A percentile compares a stretch with the other conserved stretches of the same genome.
Evolutionary conservation across 2,113 vertebrate genomes (phyloP).

Genomic region (Sciurus niger): DNA sequence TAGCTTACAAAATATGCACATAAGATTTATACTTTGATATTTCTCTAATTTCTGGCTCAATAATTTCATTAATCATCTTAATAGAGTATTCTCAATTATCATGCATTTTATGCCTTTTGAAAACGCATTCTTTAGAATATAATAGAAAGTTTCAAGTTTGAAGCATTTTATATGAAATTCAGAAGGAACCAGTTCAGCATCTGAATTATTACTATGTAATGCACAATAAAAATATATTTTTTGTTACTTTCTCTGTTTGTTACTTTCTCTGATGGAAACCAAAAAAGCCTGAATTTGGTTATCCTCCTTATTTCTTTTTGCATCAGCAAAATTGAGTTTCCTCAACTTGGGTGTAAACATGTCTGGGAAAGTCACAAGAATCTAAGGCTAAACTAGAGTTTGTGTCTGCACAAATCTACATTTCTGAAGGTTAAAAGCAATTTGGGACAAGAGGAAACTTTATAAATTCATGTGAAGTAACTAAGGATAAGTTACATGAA

Average conservation of each 20-base stretch:
- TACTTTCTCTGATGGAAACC: background rate
- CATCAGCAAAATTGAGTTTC: background rate
- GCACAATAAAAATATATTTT: background rate
- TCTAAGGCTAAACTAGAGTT: background rate
- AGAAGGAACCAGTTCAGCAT: background rate
- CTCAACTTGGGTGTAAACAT: background rate
- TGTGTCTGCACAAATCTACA: background rate
- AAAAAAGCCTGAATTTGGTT: background rate
- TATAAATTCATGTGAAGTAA: background rate
- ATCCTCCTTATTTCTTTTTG: conserved; percentile 2
- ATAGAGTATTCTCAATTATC: background rate
- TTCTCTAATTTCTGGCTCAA: background rate
- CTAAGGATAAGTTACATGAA: background rate
- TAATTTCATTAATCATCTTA: conserved; percentile 52
- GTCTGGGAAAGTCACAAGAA: background rate
- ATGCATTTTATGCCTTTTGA: conserved; percentile 19
- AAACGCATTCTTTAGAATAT: conserved; percentile 26
- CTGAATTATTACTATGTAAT: background rate
- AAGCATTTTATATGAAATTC: background rate
- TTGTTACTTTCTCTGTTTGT: background rate
- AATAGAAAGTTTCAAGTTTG: background rate
- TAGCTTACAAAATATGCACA: background rate
- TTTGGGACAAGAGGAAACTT: background rate
- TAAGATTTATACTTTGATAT: background rate
- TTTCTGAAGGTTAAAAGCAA: conserved; percentile 24